These are phyloP conservation scores for Phalacrocorax aristotelis DNA, from an alignment of 2,113 vertebrate species.

Conservation along the genomic window DNA sequence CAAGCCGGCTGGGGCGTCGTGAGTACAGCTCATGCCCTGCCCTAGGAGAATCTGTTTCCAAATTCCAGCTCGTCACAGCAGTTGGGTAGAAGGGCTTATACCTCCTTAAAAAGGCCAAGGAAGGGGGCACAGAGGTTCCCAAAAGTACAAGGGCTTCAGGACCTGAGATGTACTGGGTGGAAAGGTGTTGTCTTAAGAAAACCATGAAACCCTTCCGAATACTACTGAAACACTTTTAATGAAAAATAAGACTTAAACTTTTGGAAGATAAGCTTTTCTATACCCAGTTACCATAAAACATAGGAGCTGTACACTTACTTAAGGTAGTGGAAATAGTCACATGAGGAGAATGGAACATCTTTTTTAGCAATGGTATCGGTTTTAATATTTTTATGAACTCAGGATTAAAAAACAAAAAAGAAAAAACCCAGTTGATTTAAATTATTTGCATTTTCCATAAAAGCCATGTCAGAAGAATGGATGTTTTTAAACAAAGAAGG, in stretches of 20 bases:
- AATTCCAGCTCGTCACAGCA: not conserved
- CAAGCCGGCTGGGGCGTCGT: not conserved
- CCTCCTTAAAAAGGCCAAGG: not conserved
- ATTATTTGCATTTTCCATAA: not conserved
- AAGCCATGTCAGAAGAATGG: not conserved
- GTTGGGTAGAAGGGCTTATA: not conserved
- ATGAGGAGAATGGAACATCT: not conserved
- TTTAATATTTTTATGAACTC: not conserved
- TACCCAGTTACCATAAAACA: not conserved
- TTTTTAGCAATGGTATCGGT: not conserved
- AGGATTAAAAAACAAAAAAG: not conserved
- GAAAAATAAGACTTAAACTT: not conserved
- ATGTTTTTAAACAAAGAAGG: not conserved
- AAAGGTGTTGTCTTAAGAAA: not conserved
- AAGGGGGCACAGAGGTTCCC: not conserved
- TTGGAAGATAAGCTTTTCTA: not conserved
- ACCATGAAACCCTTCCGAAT: not conserved
- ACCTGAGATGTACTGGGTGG: not conserved
- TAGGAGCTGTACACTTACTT: not conserved
- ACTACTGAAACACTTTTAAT: not conserved
- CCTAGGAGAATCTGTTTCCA: not conserved
- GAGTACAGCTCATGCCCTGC: not conserved
- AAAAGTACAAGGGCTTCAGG: not conserved
- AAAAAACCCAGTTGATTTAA: not conserved
- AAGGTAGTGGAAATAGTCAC: not conserved